A percentile compares a stretch with the other conserved stretches of the same genome.
These are phyloP conservation scores for Desmophyllum pertusum DNA, from an alignment of 92 coral and sea anemone genomes.

Conservation along the genomic window DNA sequence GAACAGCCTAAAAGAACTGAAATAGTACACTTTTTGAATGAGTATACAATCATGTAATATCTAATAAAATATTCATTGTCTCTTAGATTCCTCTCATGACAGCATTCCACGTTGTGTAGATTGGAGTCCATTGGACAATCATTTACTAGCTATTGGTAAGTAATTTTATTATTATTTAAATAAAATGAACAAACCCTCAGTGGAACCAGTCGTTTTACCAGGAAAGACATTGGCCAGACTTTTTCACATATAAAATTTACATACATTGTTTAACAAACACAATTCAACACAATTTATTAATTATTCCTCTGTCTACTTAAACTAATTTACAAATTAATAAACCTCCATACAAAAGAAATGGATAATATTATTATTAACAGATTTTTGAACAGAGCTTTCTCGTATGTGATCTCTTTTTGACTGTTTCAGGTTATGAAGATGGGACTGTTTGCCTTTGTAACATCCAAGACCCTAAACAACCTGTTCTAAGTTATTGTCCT, in stretches of 20 bases:
- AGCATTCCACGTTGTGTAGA: constrained; percentile 84
- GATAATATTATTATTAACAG: no score
- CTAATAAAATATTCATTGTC: background rate
- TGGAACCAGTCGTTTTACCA: background rate
- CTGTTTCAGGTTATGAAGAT: constrained; percentile 84
- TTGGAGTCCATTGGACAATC: constrained; percentile 90
- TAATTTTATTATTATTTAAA: background rate
- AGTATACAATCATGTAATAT: background rate
- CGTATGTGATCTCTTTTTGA: background rate
- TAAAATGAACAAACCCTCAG: background rate
- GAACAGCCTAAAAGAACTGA: background rate
- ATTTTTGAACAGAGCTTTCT: background rate
- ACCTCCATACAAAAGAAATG: no score
- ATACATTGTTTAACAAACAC: no score
- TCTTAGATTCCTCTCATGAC: constrained; percentile 69
- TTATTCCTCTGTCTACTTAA: no score
- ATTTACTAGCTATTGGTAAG: constrained; percentile 85
- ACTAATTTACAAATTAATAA: no score
- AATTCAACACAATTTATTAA: no score
- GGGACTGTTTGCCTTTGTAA: constrained; percentile 82
- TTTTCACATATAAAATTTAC: no score
- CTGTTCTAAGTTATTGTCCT: constrained; percentile 77
- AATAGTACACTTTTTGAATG: background rate
- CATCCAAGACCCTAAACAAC: constrained; percentile 73
- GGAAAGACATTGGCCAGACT: no score